phyloP scores from a whole-genome alignment of 2,113 vertebrate genomes.

The Ceyx cyanopectus region DNA sequence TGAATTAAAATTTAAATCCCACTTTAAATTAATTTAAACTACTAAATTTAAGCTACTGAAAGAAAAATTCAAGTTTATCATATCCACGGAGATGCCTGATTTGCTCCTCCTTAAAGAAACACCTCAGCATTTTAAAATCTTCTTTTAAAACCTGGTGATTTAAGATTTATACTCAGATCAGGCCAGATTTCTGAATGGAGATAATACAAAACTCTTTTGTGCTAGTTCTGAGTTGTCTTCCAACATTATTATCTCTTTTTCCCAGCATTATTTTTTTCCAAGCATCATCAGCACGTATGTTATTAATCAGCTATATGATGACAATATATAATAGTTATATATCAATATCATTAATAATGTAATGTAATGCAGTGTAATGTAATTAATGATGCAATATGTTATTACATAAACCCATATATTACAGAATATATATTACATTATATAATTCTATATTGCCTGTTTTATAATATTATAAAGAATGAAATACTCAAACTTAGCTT shows the following conservation, averaged over 20 bases:
- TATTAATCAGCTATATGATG: neutral
- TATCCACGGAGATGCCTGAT: rapidly evolving
- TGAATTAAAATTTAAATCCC: neutral
- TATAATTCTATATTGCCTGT: neutral
- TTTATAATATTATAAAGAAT: neutral
- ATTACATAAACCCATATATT: neutral
- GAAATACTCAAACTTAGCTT: neutral
- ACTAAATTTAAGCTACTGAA: neutral
- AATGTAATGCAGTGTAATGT: too few relatives aligned
- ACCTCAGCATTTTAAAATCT: neutral
- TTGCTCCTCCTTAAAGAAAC: neutral
- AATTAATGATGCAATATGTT: neutral
- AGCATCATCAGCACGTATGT: neutral
- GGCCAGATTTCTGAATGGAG: neutral
- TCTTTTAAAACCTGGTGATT: neutral
- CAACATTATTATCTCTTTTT: neutral
- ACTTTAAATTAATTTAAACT: neutral
- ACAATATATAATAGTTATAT: neutral
- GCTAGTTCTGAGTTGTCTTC: neutral
- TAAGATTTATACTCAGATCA: neutral
- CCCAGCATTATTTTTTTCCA: neutral
- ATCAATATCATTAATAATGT: neutral
- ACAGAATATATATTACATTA: neutral
- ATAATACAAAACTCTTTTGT: neutral
- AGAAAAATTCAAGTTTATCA: neutral